These are phyloP conservation scores for Brachionus manjavacas DNA, from an alignment of 1,140 invertebrate genomes.

Conservation along the genomic window DNA sequence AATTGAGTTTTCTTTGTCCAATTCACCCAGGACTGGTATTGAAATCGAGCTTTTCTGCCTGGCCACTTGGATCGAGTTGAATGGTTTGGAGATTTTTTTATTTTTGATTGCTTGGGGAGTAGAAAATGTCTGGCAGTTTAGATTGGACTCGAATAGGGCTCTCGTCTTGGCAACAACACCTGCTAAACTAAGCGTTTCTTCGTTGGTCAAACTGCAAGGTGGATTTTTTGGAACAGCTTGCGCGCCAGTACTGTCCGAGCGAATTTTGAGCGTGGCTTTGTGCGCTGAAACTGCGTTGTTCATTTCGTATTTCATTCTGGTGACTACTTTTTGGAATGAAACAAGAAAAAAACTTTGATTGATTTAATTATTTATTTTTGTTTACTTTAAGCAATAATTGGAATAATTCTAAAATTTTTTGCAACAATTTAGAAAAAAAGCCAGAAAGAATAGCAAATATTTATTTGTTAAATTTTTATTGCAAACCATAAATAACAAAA, in stretches of 20 bases:
- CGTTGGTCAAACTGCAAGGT: neutral
- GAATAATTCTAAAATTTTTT: neutral
- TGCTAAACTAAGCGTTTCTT: constrained; percentile 16
- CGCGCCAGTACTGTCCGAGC: neutral
- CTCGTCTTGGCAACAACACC: constrained; percentile 32
- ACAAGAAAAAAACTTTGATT: constrained; percentile 22
- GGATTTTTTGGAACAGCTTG: neutral
- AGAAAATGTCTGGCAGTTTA: neutral
- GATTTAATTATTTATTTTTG: constrained; percentile 20
- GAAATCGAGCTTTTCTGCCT: neutral
- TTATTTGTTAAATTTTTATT: constrained; percentile 34
- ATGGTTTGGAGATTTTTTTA: neutral
- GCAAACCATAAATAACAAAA: constrained; percentile 19
- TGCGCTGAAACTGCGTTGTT: neutral
- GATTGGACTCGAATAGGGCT: constrained; percentile 14
- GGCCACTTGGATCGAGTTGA: neutral
- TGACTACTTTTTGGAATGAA: neutral
- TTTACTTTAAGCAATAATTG: neutral
- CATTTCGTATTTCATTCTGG: constrained; percentile 17
- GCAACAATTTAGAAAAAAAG: neutral
- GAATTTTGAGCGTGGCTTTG: neutral
- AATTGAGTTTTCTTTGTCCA: constrained; percentile 3
- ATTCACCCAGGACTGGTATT: neutral
- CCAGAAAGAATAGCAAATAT: constrained; percentile 23
- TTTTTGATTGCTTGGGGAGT: neutral